Conservation (phyloP, 2,113 vertebrate species). For the Melanotaenia duboulayi region DNA sequence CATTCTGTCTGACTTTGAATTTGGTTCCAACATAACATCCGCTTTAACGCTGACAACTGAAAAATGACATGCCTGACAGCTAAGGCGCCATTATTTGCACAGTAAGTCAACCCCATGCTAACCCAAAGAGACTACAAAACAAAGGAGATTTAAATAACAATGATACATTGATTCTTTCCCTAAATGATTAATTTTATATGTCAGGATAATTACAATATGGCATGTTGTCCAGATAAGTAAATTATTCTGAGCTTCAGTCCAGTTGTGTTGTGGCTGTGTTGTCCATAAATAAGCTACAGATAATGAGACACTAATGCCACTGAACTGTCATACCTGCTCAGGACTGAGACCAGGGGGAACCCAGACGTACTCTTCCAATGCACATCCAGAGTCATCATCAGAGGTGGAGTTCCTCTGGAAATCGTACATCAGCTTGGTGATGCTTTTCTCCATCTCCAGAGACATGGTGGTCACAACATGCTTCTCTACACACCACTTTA, state of each 20-base stretch:
- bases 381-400: slow-evolving; percentile 96
- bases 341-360: slow-evolving; percentile 95
- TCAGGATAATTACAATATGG: slow-evolving; percentile 28
- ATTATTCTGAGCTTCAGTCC: slow-evolving; percentile 33
- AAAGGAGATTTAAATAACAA: slow-evolving; percentile 39
- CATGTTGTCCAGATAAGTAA: slow-evolving; percentile 37
- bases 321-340: slow-evolving; percentile 87
- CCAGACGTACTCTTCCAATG: slow-evolving; percentile 96
- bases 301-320: slow-evolving; percentile 24
- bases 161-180: slow-evolving; percentile 30
- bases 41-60: slow-evolving; percentile 46
- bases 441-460: slow-evolving; percentile 99
- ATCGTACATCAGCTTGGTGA: slow-evolving; percentile 99
- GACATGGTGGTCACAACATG: slow-evolving; percentile 96
- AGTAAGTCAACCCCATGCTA: slow-evolving; percentile 15
- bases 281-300: slow-evolving; percentile 12
- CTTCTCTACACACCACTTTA: slow-evolving; percentile 88
- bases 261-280: not conserved
- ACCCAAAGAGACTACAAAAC: slow-evolving; percentile 26
- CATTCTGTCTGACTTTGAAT: slow-evolving; percentile 46
- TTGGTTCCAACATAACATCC: slow-evolving; percentile 25
- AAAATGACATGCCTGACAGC: slow-evolving; percentile 54
- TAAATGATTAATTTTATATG: slow-evolving; percentile 32
- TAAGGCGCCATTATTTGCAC: slow-evolving; percentile 41
- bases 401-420: slow-evolving; percentile 99